Evolutionary conservation across 2,113 vertebrate species (phyloP).

Genomic region (Odontophorus gujanensis): DNA sequence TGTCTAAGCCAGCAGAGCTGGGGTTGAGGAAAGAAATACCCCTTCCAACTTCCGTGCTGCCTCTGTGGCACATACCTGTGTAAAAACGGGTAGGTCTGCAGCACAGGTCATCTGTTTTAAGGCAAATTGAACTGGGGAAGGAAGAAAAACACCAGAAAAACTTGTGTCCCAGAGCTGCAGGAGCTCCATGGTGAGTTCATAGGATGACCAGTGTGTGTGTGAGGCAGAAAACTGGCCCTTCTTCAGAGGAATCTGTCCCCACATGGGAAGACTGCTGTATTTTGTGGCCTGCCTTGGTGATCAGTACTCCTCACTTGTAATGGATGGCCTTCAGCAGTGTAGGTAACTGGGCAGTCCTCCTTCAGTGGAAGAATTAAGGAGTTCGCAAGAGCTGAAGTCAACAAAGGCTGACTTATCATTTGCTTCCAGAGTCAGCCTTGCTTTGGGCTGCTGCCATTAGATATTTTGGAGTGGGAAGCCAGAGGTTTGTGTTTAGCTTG

Average conservation of each 20-base stretch:
- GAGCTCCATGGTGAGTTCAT: rapidly evolving
- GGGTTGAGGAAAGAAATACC: background rate
- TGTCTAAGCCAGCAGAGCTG: background rate
- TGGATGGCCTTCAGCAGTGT: background rate
- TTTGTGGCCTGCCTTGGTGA: background rate
- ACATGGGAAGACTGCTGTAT: background rate
- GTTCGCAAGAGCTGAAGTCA: background rate
- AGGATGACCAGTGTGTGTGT: rapidly evolving
- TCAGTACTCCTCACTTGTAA: background rate
- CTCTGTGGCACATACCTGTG: background rate
- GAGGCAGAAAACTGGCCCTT: rapidly evolving
- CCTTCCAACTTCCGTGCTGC: background rate
- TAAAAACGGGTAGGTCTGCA: background rate
- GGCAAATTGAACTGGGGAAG: rapidly evolving
- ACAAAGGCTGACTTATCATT: background rate
- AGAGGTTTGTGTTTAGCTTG: background rate
- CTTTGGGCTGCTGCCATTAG: background rate
- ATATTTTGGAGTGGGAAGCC: background rate
- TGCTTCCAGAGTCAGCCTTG: background rate
- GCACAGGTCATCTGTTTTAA: background rate
- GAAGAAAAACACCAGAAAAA: background rate
- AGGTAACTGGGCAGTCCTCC: background rate
- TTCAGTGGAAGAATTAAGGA: background rate
- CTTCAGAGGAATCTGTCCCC: background rate
- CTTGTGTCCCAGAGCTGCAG: background rate